A percentile compares a stretch with the other conserved stretches of the same genome.
Evolutionary conservation across 2,113 vertebrate species (phyloP).

Genomic region (Centropus bengalensis): DNA sequence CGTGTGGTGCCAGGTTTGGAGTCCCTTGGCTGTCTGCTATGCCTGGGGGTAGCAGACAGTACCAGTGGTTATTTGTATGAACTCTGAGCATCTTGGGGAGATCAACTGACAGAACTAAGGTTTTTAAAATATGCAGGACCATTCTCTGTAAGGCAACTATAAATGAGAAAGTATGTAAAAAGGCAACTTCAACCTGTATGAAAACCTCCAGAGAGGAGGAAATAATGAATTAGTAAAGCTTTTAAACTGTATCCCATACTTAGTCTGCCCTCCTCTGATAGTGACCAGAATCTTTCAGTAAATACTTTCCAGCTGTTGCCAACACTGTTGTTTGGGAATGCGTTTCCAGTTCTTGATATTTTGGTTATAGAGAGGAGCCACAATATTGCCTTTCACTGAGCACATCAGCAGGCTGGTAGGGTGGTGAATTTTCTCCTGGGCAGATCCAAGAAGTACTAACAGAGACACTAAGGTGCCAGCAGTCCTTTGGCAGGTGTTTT

Average conservation of each 20-base stretch:
- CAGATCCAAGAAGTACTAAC: not conserved
- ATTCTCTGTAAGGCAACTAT: not conserved
- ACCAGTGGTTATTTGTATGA: not conserved
- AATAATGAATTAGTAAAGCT: not conserved
- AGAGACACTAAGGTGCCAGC: not conserved
- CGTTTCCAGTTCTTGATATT: not conserved
- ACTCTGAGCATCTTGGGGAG: not conserved
- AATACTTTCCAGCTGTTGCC: not conserved
- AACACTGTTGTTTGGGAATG: not conserved
- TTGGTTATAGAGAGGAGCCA: not conserved
- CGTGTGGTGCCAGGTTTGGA: not conserved
- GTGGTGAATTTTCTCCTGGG: not conserved
- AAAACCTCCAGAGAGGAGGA: not conserved
- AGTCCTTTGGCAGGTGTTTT: not conserved
- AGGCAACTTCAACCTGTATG: not conserved
- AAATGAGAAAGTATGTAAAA: not conserved
- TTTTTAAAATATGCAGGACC: not conserved
- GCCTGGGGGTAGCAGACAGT: not conserved
- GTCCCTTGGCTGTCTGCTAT: rapidly evolving
- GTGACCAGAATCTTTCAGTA: not conserved
- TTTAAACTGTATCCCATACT: not conserved
- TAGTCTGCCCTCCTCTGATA: not conserved
- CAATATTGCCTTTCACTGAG: not conserved
- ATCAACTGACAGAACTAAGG: not conserved
- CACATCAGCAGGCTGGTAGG: not conserved